Conservation (phyloP, 1,140 invertebrate genomes). For the Tetragonula clypearis region DNA sequence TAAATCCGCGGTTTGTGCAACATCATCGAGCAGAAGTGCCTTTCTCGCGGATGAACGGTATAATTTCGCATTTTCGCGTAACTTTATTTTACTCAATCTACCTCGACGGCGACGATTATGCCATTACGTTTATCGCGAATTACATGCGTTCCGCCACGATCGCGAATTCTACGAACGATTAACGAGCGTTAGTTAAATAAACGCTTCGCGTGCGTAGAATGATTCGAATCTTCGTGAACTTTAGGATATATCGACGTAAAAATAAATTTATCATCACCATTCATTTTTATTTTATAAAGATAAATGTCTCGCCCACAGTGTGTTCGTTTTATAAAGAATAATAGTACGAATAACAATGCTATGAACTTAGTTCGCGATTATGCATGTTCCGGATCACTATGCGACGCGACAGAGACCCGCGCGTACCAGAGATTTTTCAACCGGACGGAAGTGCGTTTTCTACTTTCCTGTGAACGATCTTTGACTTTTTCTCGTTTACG, state of each 20-base stretch:
- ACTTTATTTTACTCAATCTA: constrained; percentile 17
- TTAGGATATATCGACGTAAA: no score
- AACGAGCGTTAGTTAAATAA: constrained; percentile 1
- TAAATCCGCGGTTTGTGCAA: not conserved
- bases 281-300: no score
- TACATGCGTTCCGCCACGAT: not conserved
- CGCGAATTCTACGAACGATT: not conserved
- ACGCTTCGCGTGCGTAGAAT: not conserved
- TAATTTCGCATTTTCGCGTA: not conserved
- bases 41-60: not conserved
- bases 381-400: no score
- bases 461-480: not conserved
- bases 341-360: no score
- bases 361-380: no score
- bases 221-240: no score
- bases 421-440: no score
- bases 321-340: no score
- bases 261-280: no score
- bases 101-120: not conserved
- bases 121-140: constrained; percentile 18
- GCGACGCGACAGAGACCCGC: no score
- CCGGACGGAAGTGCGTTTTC: no score
- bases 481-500: not conserved
- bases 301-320: no score
- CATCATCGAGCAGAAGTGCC: not conserved